Conservation (phyloP, 2,888 invertebrate genomes). For the Carterocephalus palaemon region DNA sequence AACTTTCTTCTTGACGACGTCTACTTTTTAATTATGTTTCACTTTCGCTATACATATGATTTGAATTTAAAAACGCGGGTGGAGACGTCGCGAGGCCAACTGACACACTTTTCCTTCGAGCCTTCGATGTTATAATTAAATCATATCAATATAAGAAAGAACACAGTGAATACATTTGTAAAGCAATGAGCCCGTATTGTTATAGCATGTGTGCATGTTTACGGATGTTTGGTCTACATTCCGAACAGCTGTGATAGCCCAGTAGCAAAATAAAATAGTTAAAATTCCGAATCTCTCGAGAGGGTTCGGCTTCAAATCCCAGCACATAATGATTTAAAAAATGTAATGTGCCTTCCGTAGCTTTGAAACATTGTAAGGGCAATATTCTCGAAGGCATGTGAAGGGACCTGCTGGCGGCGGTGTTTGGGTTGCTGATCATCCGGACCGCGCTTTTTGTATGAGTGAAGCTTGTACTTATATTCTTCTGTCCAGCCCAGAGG, state of each 20-base stretch:
- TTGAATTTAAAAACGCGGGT: slow-evolving; percentile 33
- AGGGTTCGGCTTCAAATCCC: no score
- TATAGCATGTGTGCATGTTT: slow-evolving; percentile 3
- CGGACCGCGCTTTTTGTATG: no score
- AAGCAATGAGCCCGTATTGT: slow-evolving; percentile 24
- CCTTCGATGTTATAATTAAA: slow-evolving; percentile 57
- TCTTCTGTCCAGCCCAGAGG: no score
- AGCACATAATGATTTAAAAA: no score
- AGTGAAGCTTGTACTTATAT: no score
- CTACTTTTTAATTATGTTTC: slow-evolving; percentile 27
- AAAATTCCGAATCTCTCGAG: no score
- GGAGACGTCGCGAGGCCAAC: slow-evolving; percentile 47
- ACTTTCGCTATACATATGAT: slow-evolving; percentile 19
- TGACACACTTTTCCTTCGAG: slow-evolving; percentile 75
- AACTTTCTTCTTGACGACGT: slow-evolving; percentile 31
- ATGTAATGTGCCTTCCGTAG: no score
- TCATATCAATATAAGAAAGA: slow-evolving; percentile 41
- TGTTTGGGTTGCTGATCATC: no score
- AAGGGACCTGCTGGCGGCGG: no score
- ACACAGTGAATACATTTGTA: slow-evolving; percentile 34
- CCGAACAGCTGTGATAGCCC: slow-evolving; percentile 25
- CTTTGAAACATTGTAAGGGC: no score
- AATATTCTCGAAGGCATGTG: no score
- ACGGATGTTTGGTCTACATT: slow-evolving; percentile 24
- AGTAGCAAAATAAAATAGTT: no score